Conservation (phyloP, 1,140 invertebrate genomes). For the Habropoda laboriosa region DNA sequence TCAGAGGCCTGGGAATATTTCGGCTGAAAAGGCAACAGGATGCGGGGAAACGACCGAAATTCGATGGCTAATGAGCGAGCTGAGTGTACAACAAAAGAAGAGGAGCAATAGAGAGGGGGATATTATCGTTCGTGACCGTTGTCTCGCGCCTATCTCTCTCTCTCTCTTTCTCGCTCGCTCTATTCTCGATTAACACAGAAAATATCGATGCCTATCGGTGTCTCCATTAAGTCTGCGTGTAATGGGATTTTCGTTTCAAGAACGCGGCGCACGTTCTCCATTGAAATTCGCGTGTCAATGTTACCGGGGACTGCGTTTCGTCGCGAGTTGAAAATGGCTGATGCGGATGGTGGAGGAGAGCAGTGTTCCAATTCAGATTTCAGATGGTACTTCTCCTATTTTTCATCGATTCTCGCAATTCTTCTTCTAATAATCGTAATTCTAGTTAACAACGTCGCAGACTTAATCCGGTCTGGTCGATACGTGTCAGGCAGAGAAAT, state of each 20-base stretch:
- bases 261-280: conserved; percentile 23
- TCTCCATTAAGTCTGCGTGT: conserved; percentile 7
- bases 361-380: too few relatives aligned
- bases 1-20: conserved; percentile 25
- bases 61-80: conserved; percentile 23
- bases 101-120: not conserved
- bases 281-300: conserved; percentile 29
- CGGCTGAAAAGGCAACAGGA: not conserved
- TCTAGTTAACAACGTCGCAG: too few relatives aligned
- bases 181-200: conserved; percentile 26
- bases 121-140: conserved; percentile 21
- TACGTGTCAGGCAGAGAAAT: too few relatives aligned
- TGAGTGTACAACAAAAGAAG: not conserved
- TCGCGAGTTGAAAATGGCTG: not conserved
- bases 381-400: too few relatives aligned
- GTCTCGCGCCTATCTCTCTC: conserved; percentile 2
- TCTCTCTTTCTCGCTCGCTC: not conserved
- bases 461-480: too few relatives aligned
- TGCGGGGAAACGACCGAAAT: conserved; percentile 26
- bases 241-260: conserved; percentile 24
- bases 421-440: too few relatives aligned
- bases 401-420: too few relatives aligned
- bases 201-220: conserved; percentile 32
- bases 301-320: not conserved
- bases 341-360: not conserved